Conservation (phyloP, 1,140 invertebrate genomes). For the Drosophila lowei region DNA sequence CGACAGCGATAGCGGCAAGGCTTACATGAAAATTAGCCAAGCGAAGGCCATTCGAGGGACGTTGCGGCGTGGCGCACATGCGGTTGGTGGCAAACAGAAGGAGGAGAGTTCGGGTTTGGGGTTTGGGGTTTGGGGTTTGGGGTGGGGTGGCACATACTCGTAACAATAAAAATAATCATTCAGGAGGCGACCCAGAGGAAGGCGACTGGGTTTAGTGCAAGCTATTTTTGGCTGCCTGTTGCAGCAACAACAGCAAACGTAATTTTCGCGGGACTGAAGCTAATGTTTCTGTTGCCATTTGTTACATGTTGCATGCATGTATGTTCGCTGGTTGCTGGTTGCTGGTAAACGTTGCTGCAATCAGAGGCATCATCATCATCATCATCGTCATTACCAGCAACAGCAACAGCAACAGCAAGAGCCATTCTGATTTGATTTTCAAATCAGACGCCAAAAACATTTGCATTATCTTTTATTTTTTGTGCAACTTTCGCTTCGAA, state of each 20-base stretch:
- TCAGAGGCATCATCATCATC: conserved; percentile 15
- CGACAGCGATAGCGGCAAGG: conserved; percentile 44
- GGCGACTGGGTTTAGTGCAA: background rate
- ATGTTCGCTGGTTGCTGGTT: background rate
- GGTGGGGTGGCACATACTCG: too few species aligned
- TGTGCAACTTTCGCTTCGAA: too few species aligned
- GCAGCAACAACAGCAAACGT: background rate
- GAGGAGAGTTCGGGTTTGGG: too few species aligned
- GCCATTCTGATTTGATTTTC: conserved; percentile 39
- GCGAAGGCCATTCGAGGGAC: conserved; percentile 20
- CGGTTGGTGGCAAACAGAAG: background rate
- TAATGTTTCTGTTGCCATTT: too few species aligned
- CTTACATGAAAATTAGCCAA: conserved; percentile 72
- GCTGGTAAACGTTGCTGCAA: conserved; percentile 6
- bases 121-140: too few species aligned
- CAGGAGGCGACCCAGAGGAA: conserved; percentile 47
- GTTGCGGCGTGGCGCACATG: too few species aligned
- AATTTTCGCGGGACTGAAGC: background rate
- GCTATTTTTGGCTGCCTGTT: conserved; percentile 17
- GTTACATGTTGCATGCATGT: too few species aligned
- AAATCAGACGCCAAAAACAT: conserved; percentile 9
- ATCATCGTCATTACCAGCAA: conserved; percentile 4
- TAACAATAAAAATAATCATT: conserved; percentile 74
- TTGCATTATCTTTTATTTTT: conserved; percentile 24
- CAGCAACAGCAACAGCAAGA: conserved; percentile 8